Evolutionary conservation across 1,140 invertebrate species (phyloP), one percentile per base, ranked within the genome.

Genomic region (Rhopalosiphum padi): DNA sequence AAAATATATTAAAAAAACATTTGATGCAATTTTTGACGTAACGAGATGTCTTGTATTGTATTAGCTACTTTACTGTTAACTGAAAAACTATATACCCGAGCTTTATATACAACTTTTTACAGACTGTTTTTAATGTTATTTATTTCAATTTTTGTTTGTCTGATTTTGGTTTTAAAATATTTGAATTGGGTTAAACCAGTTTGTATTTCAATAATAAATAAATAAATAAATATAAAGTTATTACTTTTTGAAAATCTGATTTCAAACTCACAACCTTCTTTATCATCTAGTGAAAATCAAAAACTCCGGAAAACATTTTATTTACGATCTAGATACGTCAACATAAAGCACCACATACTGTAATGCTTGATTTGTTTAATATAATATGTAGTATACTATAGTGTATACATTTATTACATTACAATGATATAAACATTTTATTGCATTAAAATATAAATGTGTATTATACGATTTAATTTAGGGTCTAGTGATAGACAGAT

Each of bases 401-500:
- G 15, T n/a, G 15, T 77, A 68, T 68, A 25, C 11, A 4, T 68
- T 41, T 41, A 41, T 9, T 9, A n/a, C 30, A 68, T n/a, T 68
- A 77, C 4, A 30, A 77, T n/a, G n/a, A n/a, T 30, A 22, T 18
- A 77, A 6, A 1, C 15, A 18, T 77, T 77, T n/a, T 5, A n/a
- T 18, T 77, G n/a, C 15, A 77, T 77, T n/a, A 77, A n/a, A 30
- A 30, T 68, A 5, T n/a, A 18, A 2, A 2, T n/a, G 60, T 53
- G 68, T 89, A 91, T 93, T 94, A 30, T 94, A n/a, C n/a, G 30
- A 77, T 77, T 77, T 15, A 35, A 94, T 94, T 23, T 94, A 96
- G 96, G 94, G 93, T 94, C 95, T 21, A 94, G 96, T 5, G 95
- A 97, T 92, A 95, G 94, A 23, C 95, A 96, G 48, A 95, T 96